Conservation (phyloP, 2,888 invertebrate species). For the Platynereis dumerilii region DNA sequence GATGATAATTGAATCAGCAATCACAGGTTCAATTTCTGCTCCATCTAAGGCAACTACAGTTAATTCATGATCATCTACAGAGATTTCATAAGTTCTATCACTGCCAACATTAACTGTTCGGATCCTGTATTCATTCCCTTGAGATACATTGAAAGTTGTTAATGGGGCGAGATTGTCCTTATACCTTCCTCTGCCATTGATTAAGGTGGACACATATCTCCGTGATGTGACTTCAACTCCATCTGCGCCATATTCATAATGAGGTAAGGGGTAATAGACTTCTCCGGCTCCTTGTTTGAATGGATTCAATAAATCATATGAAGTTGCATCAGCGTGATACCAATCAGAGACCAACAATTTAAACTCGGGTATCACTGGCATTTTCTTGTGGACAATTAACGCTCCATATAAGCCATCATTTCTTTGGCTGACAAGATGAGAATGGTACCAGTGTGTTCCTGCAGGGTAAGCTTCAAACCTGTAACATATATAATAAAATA, state of each 20-base stretch:
- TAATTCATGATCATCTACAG: constrained; percentile 44
- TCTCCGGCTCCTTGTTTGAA: constrained; percentile 9
- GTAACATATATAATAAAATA: too few relatives aligned
- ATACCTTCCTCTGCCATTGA: constrained; percentile 44
- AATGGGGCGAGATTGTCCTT: constrained; percentile 14
- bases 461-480: too few relatives aligned
- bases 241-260: not conserved
- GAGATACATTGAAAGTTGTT: constrained; percentile 5
- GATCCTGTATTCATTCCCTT: constrained; percentile 36
- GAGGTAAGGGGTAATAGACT: not conserved
- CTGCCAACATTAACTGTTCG: constrained; percentile 43
- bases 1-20: constrained; percentile 41
- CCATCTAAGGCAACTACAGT: constrained; percentile 45
- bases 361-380: too few relatives aligned
- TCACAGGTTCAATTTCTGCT: constrained; percentile 40
- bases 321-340: too few relatives aligned
- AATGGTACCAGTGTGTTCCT: too few relatives aligned
- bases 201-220: constrained; percentile 1
- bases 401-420: too few relatives aligned
- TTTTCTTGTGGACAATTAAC: too few relatives aligned
- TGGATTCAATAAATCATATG: not conserved
- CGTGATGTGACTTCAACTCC: too few relatives aligned
- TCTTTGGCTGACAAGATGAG: too few relatives aligned
- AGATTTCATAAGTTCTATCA: constrained; percentile 41
- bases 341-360: too few relatives aligned